Base-by-base conservation (phyloP, 2,888 invertebrate species). In the Ennomos fuscantarius region DNA sequence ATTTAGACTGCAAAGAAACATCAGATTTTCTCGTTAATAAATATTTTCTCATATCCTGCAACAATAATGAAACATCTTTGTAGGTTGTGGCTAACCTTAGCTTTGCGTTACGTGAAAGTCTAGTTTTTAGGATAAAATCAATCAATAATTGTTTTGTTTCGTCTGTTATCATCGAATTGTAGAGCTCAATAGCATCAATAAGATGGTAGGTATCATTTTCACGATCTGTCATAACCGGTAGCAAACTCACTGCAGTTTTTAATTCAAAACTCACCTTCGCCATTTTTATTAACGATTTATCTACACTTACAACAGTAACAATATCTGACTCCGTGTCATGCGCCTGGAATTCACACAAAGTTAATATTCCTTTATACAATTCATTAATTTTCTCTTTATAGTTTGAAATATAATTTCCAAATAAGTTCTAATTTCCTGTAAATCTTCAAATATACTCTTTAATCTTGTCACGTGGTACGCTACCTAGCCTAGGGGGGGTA, bases 261-360 rank as follows among this genome's bases (percentile, higher is more conserved):
- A 60, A 62, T 64, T 49, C 55, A 55, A 63, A 57, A 61, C 50
- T 54, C 61, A n/a, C 57, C 6, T 8, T 10, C 5, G 15, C 8
- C 41, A 41, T 41, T 6, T 11, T 39, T 3, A 12, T 12, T 2
- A 36, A n/a, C n/a, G n/a, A n/a, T n/a, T n/a, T n/a, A n/a, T n/a
- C n/a, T n/a, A n/a, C n/a, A n/a, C n/a, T n/a, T n/a, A n/a, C n/a
- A n/a, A n/a, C n/a, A n/a, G n/a, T n/a, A n/a, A n/a, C n/a, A n/a
- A n/a, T n/a, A n/a, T n/a, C n/a, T n/a, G n/a, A n/a, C n/a, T n/a
- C n/a, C n/a, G n/a, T n/a, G n/a, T n/a, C n/a, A n/a, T n/a, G n/a
- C n/a, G n/a, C n/a, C n/a, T n/a, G n/a, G n/a, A n/a, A n/a, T n/a
- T n/a, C n/a, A n/a, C n/a, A n/a, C n/a, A n/a, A n/a, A n/a, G n/a